These are phyloP conservation scores for Myrmecophaga tridactyla DNA, from an alignment of 2,113 vertebrate species.

Conservation along the genomic window DNA sequence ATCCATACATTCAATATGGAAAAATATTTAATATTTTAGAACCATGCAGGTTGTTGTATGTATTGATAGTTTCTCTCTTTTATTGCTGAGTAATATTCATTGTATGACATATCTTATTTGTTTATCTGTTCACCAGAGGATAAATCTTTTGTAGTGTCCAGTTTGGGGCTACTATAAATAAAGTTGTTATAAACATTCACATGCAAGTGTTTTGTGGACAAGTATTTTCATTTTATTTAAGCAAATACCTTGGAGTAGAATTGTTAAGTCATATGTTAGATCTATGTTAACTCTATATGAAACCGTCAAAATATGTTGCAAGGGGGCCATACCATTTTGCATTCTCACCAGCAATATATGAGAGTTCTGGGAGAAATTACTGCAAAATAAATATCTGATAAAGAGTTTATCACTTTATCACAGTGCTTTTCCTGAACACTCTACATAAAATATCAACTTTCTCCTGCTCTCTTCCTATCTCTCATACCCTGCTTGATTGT, in stretches of 20 bases:
- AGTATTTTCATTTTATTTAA: background rate
- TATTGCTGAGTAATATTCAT: background rate
- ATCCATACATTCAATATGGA: no score
- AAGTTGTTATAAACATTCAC: background rate
- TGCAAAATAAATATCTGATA: no score
- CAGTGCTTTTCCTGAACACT: background rate
- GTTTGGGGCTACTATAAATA: background rate
- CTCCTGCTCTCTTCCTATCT: background rate
- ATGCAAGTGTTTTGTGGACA: background rate
- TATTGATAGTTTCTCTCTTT: background rate
- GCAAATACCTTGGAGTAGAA: background rate
- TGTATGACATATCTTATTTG: background rate
- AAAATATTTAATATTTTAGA: no score
- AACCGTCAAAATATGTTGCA: background rate
- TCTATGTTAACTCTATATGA: background rate
- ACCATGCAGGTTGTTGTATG: background rate
- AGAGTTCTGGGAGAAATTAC: no score
- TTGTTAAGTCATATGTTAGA: background rate
- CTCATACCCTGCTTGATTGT: background rate
- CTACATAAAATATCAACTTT: background rate
- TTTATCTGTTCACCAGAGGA: background rate
- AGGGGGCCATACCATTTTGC: background rate
- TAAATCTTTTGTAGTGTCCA: background rate
- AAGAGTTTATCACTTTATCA: no score
- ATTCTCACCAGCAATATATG: background rate